phyloP scores from a whole-genome alignment of 2,888 invertebrate species.

The Serrognathus titanus region DNA sequence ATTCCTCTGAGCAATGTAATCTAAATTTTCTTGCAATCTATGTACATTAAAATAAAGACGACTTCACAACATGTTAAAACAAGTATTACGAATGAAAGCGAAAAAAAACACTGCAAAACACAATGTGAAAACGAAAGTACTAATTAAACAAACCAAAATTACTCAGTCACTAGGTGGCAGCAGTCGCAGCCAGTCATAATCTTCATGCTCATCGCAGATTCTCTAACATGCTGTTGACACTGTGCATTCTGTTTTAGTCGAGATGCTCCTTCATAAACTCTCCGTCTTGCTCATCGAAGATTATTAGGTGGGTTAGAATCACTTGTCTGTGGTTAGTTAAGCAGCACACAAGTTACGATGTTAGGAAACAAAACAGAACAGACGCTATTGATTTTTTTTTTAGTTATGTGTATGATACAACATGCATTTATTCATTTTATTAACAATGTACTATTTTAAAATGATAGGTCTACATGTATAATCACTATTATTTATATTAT shows the following conservation, averaged over 20 bases:
- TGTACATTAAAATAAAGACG: too few species aligned
- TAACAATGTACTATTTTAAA: too few species aligned
- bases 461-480: too few species aligned
- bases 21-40: too few species aligned
- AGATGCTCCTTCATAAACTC: slow-evolving; percentile 7
- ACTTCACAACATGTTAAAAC: background rate
- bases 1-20: too few species aligned
- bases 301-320: slow-evolving; percentile 9
- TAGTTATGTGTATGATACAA: background rate
- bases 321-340: slow-evolving; percentile 24
- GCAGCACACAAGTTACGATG: slow-evolving; percentile 28
- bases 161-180: slow-evolving; percentile 37
- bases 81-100: background rate
- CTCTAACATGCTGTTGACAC: slow-evolving; percentile 9
- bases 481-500: too few species aligned
- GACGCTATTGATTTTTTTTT: slow-evolving; percentile 1
- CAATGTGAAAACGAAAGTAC: background rate
- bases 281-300: slow-evolving; percentile 2
- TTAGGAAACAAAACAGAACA: slow-evolving; percentile 4
- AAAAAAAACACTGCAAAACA: too few species aligned
- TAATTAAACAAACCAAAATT: slow-evolving; percentile 20
- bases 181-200: slow-evolving; percentile 45
- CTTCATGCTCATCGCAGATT: slow-evolving; percentile 35
- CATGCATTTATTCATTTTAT: too few species aligned
- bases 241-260: slow-evolving; percentile 11